Base-by-base conservation (phyloP, 2,113 vertebrate species). In the Cyanoliseus patagonus region DNA sequence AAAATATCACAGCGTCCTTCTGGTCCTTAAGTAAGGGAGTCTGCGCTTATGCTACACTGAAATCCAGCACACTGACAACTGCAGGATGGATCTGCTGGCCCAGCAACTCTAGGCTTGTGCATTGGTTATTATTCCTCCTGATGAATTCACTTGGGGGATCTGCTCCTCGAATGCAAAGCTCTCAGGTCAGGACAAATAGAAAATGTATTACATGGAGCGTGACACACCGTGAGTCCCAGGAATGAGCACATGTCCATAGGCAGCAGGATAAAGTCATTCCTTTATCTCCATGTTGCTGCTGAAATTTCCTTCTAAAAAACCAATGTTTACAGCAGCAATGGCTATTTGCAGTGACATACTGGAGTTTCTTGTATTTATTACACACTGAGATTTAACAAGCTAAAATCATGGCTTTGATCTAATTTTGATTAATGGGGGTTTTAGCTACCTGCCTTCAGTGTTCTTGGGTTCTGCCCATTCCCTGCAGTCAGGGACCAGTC, bases 221-320 rank as follows among this genome's bases (percentile, higher is more conserved):
- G 93, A 91, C 67, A 31, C 18, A 22, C 75, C 24, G 73, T 5
- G 63, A 82, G 83, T 20, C 77, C 83, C 88, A 94, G 93, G 39
- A 95, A 95, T 35, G 81, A 70, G 42, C 7, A 46, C 2, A 0
- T 35, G 37, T 84, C 87, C 82, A 72, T 2, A 35, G 59, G 63
- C 84, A 86, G 23, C 2, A 17, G 84, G 52, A 78, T 55, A 76
- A 86, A 86, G 62, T 25, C 6, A 1, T 47, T 67, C 72, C 57
- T 88, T 94, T 94, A 66, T 84, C 79, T 96, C 83, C 67, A 41
- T 15, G 37, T 28, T 88, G 76, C 93, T 95, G 87, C 67, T 86
- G 69, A 53, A 84, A 86, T 95, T 90, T 67, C 75, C 62, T 77
- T 62, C 64, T 88, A 68, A 80, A 90, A 95, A 86, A 28, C 4